phyloP scores from a whole-genome alignment of 2,797 vertebrate species.

The Lateolabrax maculatus region DNA sequence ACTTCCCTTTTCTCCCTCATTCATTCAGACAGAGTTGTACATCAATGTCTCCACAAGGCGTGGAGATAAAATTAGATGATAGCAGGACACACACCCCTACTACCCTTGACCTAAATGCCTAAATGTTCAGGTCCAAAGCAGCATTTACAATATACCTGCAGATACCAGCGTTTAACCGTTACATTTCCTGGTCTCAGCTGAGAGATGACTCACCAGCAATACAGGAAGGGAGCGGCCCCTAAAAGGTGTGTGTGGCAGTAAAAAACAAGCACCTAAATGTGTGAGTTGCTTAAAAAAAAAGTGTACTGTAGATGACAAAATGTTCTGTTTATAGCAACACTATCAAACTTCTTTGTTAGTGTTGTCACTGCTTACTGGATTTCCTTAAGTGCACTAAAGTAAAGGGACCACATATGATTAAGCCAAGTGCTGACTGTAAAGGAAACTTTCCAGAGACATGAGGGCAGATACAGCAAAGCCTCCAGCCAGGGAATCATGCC shows the following conservation, averaged over 20 bases:
- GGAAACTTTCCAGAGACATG: constrained; percentile 52
- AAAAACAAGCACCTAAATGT: constrained; percentile 6
- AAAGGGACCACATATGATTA: constrained; percentile 2
- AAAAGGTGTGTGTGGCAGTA: constrained; percentile 13
- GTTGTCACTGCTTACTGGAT: neutral
- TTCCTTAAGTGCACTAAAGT: neutral
- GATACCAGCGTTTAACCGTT: constrained; percentile 6
- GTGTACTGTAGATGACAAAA: neutral
- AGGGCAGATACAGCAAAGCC: constrained; percentile 21
- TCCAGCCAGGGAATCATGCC: constrained; percentile 19
- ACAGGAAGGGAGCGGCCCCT: constrained; percentile 56
- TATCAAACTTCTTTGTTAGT: neutral
- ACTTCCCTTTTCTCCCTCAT: constrained; percentile 20
- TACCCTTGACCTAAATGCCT: constrained; percentile 58
- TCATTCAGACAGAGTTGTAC: neutral
- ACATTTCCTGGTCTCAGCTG: constrained; percentile 48
- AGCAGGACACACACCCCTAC: constrained; percentile 31
- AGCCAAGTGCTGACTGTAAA: constrained; percentile 39
- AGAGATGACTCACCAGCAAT: constrained; percentile 55
- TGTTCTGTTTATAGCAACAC: neutral
- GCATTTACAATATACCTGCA: constrained; percentile 31
- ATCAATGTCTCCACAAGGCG: constrained; percentile 17
- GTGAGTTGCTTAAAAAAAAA: neutral
- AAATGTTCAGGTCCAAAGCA: constrained; percentile 2
- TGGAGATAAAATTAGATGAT: constrained; percentile 40